Evolutionary conservation across 2,797 vertebrate genomes (phyloP), one percentile per base, ranked within the genome.

Genomic region (Halcyon smyrnensis): DNA sequence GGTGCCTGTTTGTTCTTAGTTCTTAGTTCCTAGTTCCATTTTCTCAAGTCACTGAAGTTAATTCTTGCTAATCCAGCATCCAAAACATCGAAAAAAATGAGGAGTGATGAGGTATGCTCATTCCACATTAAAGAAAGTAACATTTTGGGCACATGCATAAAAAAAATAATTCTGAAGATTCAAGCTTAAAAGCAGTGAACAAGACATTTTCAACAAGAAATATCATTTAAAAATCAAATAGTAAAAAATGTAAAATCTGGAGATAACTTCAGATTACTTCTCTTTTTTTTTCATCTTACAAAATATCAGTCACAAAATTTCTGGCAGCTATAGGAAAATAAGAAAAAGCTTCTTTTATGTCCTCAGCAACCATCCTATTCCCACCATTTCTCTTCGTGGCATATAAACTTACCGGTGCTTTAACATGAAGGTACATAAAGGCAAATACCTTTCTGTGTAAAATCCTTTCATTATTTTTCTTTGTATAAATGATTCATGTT

Each of bases 391-490:
- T 56, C 39, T 67, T 93, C 76, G 48, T 53, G 76, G 64, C 45
- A 27, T 50, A 73, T 37, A 94, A 86, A 81, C 36, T 87, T 89
- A 75, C 48, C 48, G 43, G 54, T 77, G 34, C 36, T 85, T 91
- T 89, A 90, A 84, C 77, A 91, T 82, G 74, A 95, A 94, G 93
- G 64, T 74, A 57, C 64, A 80, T 88, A 90, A 95, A 90, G 71
- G 85, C 57, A 93, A 86, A 95, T 77, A 89, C 71, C 56, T 63
- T 91, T 79, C 80, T 67, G 48, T 94, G 69, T 70, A 86, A 94
- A 95, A 90, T 32, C 39, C 77, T 96, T 95, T 95, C 80, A 94
- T 93, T 96, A 73, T 91, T 95, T 83, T 83, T 93, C 80, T 90
- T 91, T 93, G 45, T 84, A 57, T 64, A 76, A 83, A 71, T 89